Percentiles rank a stretch among this genome's conserved stretches.
Evolutionary conservation across 2,888 invertebrate genomes (phyloP).

Genomic region (Aspidiotus destructor): DNA sequence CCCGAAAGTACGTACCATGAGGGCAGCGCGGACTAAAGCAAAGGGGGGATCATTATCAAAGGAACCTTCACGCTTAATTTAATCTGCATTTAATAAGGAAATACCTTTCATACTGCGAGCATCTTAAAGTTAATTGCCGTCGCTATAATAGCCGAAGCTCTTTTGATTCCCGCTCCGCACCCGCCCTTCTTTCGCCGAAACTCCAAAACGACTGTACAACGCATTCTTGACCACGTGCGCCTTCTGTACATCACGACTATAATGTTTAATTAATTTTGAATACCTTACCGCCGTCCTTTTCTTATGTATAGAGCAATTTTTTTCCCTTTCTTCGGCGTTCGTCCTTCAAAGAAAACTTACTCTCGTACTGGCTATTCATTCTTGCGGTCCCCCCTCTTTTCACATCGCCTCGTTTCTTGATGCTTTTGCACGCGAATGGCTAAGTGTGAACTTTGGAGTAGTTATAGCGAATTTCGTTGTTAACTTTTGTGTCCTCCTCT

Average conservation of each 20-base stretch:
- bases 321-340: background rate
- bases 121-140: slow-evolving; percentile 29
- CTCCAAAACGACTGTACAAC: slow-evolving; percentile 9
- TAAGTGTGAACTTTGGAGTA: slow-evolving; percentile 1
- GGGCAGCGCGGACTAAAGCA: background rate
- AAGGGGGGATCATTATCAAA: slow-evolving; percentile 28
- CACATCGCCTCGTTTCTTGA: background rate
- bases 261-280: slow-evolving; percentile 32
- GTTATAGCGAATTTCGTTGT: slow-evolving; percentile 15
- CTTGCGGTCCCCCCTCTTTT: background rate
- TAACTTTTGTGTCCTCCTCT: slow-evolving; percentile 21
- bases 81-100: slow-evolving; percentile 31
- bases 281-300: slow-evolving; percentile 13
- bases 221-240: slow-evolving; percentile 5
- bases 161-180: slow-evolving; percentile 17
- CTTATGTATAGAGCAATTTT: background rate
- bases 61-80: slow-evolving; percentile 33
- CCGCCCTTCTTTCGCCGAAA: background rate
- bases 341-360: background rate
- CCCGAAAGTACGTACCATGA: too few relatives aligned
- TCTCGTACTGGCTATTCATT: background rate
- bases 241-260: slow-evolving; percentile 4
- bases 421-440: too few relatives aligned
- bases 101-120: slow-evolving; percentile 28
- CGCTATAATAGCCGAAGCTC: slow-evolving; percentile 9